A percentile compares a stretch with the other conserved stretches of the same genome.
Conservation (phyloP, 2,113 vertebrate species). For the Aptenodytes forsteri region DNA sequence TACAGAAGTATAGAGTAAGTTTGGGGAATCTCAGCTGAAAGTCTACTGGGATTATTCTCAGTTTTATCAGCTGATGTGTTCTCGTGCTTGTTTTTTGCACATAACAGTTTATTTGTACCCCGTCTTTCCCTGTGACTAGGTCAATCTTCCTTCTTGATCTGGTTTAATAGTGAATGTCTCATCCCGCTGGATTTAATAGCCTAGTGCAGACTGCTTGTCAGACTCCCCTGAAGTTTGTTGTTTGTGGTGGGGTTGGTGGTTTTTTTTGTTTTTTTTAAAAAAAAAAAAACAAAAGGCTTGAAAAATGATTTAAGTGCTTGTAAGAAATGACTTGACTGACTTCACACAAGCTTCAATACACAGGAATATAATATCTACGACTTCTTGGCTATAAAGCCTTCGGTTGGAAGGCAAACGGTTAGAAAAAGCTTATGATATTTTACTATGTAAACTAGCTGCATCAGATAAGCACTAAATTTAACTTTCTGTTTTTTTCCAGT, state of each 20-base stretch:
- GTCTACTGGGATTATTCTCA: neutral
- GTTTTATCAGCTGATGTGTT: neutral
- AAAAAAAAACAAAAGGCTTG: no score
- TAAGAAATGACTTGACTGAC: neutral
- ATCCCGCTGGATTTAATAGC: neutral
- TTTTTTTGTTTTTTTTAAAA: neutral
- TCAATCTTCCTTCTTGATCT: neutral
- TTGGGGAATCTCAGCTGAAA: neutral
- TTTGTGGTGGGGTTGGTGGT: neutral
- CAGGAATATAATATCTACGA: accelerated
- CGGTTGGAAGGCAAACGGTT: neutral
- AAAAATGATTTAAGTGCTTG: neutral
- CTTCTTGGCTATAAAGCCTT: neutral
- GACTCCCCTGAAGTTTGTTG: neutral
- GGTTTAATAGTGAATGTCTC: neutral
- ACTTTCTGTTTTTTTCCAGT: constrained; percentile 56
- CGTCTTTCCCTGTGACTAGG: neutral
- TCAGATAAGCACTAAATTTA: neutral
- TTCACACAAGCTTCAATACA: neutral
- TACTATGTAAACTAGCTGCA: neutral
- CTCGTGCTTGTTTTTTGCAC: neutral
- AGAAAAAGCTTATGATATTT: neutral
- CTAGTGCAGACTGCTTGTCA: neutral
- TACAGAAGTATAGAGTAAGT: neutral
- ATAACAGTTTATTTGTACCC: neutral